A percentile compares a stretch with the other conserved stretches of the same genome.
These are phyloP conservation scores for Muscicapa adusta DNA, from an alignment of 2,113 vertebrate species.

Conservation along the genomic window DNA sequence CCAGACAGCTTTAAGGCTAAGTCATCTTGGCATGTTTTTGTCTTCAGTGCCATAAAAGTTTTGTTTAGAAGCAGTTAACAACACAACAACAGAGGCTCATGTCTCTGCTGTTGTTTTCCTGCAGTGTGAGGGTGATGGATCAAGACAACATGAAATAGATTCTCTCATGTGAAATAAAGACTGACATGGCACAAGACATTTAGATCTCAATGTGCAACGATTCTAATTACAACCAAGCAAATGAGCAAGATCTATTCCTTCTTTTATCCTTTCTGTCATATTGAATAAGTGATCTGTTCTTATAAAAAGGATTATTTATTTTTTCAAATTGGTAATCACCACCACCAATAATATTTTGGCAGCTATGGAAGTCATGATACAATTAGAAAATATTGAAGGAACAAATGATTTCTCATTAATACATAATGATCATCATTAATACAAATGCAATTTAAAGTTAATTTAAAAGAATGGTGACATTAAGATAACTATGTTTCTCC, in stretches of 20 bases:
- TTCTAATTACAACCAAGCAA: background rate
- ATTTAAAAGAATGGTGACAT: constrained; percentile 29
- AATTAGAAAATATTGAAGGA: background rate
- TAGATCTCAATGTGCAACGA: background rate
- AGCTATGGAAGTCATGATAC: background rate
- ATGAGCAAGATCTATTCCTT: background rate
- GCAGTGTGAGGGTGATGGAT: background rate
- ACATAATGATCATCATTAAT: constrained; percentile 37
- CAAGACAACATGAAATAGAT: background rate
- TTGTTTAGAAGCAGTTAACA: background rate
- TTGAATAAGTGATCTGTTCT: background rate
- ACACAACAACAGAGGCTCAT: rapidly evolving
- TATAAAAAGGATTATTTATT: background rate
- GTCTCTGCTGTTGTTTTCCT: background rate
- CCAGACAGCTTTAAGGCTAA: background rate
- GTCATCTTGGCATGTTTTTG: background rate
- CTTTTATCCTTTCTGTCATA: background rate
- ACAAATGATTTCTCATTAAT: constrained; percentile 45
- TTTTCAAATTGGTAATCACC: background rate
- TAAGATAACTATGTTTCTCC: background rate
- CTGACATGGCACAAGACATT: background rate
- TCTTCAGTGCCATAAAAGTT: background rate
- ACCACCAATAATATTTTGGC: background rate
- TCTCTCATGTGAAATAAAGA: background rate
- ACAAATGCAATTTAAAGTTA: background rate